Evolutionary conservation across 2,888 invertebrate species (phyloP).

Genomic region (Drosophila niveifrons): DNA sequence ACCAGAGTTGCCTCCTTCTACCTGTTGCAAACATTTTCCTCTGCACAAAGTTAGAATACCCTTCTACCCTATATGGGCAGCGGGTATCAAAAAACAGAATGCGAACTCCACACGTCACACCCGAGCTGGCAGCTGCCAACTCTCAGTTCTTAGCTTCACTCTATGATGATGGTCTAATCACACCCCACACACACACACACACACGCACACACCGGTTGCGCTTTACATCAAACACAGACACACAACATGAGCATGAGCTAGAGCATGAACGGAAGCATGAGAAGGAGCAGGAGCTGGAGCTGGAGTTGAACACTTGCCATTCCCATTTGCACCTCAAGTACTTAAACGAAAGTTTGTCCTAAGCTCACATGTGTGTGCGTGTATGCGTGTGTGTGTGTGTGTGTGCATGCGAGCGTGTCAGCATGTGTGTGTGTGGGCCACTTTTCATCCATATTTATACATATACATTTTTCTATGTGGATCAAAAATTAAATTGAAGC

Average conservation of each 20-base stretch:
- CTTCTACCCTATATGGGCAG: too few relatives aligned
- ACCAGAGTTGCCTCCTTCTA: too few relatives aligned
- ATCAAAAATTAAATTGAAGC: slow-evolving; percentile 61
- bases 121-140: slow-evolving; percentile 29
- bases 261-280: background rate
- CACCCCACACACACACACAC: slow-evolving; percentile 37
- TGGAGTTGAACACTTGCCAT: slow-evolving; percentile 44
- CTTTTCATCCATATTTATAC: slow-evolving; percentile 34
- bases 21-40: too few relatives aligned
- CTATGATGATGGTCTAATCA: slow-evolving; percentile 68
- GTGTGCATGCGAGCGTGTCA: slow-evolving; percentile 39
- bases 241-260: slow-evolving; percentile 1
- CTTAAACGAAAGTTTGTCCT: slow-evolving; percentile 57
- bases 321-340: slow-evolving; percentile 75
- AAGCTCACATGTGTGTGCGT: slow-evolving; percentile 43
- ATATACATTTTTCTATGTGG: slow-evolving; percentile 26
- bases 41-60: too few relatives aligned
- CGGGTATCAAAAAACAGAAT: background rate
- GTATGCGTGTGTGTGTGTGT: slow-evolving; percentile 17
- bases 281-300: background rate
- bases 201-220: slow-evolving; percentile 36
- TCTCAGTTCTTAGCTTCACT: background rate
- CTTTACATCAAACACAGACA: slow-evolving; percentile 69
- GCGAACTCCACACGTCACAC: background rate
- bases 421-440: slow-evolving; percentile 31